Conservation (phyloP, 64 coral and sea anemone genomes). For the Montipora capricornis region DNA sequence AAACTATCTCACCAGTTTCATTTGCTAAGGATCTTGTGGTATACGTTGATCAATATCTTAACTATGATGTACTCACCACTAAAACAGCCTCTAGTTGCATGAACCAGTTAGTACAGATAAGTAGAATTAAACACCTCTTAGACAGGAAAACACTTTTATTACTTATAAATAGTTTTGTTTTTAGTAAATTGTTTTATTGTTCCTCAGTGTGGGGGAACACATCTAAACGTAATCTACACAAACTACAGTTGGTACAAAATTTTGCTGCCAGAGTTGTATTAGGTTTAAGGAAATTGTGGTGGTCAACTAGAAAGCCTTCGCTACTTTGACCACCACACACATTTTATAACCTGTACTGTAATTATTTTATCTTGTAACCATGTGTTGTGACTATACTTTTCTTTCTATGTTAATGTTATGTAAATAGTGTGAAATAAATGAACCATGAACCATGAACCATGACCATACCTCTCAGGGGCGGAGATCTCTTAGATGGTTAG, state of each 20-base stretch:
- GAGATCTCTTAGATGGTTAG: slow-evolving; percentile 55
- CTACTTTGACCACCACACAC: too few relatives aligned
- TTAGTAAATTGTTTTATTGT: slow-evolving; percentile 18
- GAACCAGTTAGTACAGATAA: slow-evolving; percentile 39
- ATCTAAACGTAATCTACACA: slow-evolving; percentile 24
- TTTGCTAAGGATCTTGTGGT: slow-evolving; percentile 33
- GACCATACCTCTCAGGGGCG: slow-evolving; percentile 30
- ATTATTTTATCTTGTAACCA: too few relatives aligned
- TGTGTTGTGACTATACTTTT: too few relatives aligned
- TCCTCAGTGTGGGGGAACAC: slow-evolving; percentile 28
- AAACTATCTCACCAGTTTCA: slow-evolving; percentile 47
- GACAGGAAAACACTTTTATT: slow-evolving; percentile 52
- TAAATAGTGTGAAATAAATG: too few relatives aligned
- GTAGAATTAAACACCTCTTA: slow-evolving; percentile 53
- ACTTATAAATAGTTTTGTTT: slow-evolving; percentile 41
- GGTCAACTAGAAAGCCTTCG: too few relatives aligned
- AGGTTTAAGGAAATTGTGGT: slow-evolving; percentile 16
- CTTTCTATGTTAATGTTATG: too few relatives aligned
- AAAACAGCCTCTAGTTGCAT: slow-evolving; percentile 47
- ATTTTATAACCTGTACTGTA: too few relatives aligned
- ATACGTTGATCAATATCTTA: slow-evolving; percentile 35
- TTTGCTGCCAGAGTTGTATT: not conserved
- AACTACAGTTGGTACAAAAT: slow-evolving; percentile 25
- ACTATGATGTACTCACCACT: slow-evolving; percentile 48
- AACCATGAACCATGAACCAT: not conserved